A percentile compares a stretch with the other conserved stretches of the same genome.
phyloP scores from a whole-genome alignment of 2,888 invertebrate genomes.

The Platynereis dumerilii region DNA sequence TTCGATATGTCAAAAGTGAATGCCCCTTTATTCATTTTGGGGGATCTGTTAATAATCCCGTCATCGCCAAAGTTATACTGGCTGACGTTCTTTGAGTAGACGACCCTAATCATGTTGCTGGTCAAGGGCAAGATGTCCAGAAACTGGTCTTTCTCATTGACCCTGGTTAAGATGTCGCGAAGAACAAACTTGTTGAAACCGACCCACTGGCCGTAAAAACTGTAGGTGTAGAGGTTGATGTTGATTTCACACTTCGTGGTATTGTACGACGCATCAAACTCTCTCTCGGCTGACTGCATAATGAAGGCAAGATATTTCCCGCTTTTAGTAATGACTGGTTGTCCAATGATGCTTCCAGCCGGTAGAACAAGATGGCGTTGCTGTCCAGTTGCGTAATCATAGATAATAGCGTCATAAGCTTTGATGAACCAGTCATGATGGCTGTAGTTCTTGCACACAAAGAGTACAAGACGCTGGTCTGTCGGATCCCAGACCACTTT shows the following conservation, averaged over 20 bases:
- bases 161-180: conserved; percentile 38
- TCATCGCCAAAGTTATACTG: conserved; percentile 40
- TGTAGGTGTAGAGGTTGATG: conserved; percentile 22
- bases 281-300: conserved; percentile 14
- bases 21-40: conserved; percentile 42
- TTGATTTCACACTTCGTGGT: not conserved
- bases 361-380: conserved; percentile 24
- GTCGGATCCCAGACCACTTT: conserved; percentile 43
- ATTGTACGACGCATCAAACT: not conserved
- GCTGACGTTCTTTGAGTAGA: conserved; percentile 41
- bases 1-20: conserved; percentile 45
- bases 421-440: conserved; percentile 19
- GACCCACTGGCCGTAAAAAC: conserved; percentile 25
- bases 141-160: conserved; percentile 40
- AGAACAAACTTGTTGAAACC: conserved; percentile 21
- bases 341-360: conserved; percentile 26
- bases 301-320: conserved; percentile 22
- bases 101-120: conserved; percentile 40
- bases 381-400: conserved; percentile 9
- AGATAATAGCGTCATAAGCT: conserved; percentile 18
- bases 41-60: conserved; percentile 40
- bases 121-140: conserved; percentile 37
- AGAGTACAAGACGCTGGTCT: conserved; percentile 40
- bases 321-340: conserved; percentile 22
- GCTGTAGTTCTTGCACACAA: conserved; percentile 41